Base-by-base conservation (phyloP, 2,113 vertebrate genomes). In the Bos indicus region DNA sequence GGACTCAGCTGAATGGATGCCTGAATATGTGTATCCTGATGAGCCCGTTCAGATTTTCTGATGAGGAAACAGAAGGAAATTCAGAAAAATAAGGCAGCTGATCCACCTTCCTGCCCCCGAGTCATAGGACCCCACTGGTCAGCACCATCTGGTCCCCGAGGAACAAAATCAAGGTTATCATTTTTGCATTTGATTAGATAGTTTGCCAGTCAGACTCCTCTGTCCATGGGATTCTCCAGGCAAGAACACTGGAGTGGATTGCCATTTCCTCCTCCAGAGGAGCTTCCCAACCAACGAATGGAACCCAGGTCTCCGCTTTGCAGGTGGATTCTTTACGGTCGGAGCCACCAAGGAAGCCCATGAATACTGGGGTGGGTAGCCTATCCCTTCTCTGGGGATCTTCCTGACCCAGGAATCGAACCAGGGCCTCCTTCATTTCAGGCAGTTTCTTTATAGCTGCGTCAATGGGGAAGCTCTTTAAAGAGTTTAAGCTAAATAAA, bases 1-100 rank as follows among this genome's bases (percentile, higher is more conserved):
- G 11, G 7, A 6, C 16, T 3, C 12, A 3, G 8, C 1, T 4
- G 5, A 7, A 10, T 11, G 3, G 77, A n/a, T 0, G 2, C 1
- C 2, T 7, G 57, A 2, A 16, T 14, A 2, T 0, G 1, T 1
- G 0, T 36, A 2, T 43, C n/a, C 48, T 15, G 17, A 33, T 6
- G 9, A 2, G 2, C 1, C 26, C 7, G 1, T 19, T 60, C n/a
- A 1, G 2, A 33, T 46, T 28, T 57, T 15, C 16, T 19, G 48
- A 52, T 2, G 54, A 57, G 30, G 48, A 48, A 26, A 21, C 21
- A 23, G 17, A 54, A 25, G 23, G 17, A 5, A 17, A 7, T 12
- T 91, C 0, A 0, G 6, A 5, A 15, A 5, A 46, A 28, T 36
- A 8, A 62, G 43, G 23, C 17, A 2, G 7, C 19, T 10, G 4